Percentiles rank a stretch among this genome's conserved stretches.
Conservation (phyloP, 1,140 invertebrate genomes). For the Drosophila mojavensis region DNA sequence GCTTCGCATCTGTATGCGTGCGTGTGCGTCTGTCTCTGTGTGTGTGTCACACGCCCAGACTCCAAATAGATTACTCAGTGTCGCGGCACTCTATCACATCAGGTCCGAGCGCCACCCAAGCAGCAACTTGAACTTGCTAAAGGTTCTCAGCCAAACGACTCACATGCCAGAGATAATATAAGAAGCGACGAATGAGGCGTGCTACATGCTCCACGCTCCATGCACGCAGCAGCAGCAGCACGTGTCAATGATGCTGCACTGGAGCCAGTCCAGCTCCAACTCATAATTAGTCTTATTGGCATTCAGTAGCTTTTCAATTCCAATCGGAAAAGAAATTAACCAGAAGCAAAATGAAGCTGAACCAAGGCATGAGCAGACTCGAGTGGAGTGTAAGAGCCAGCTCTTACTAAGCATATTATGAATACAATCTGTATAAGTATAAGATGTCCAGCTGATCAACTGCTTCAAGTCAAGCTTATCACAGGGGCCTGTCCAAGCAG, state of each 20-base stretch:
- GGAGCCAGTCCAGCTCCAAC: neutral
- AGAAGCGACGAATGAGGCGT: neutral
- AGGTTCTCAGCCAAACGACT: constrained; percentile 18
- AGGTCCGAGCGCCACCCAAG: constrained; percentile 16
- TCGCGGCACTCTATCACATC: constrained; percentile 75
- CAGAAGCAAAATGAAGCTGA: too few relatives aligned
- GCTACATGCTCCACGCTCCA: neutral
- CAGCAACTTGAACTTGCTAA: constrained; percentile 27
- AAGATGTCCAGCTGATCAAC: too few relatives aligned
- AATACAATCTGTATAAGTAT: too few relatives aligned
- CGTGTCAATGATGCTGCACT: neutral
- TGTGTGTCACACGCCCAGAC: constrained; percentile 49
- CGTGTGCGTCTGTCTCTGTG: constrained; percentile 15
- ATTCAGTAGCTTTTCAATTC: too few relatives aligned
- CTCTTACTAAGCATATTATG: too few relatives aligned
- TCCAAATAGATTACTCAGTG: constrained; percentile 80
- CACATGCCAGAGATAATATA: constrained; percentile 9
- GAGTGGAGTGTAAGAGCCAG: too few relatives aligned
- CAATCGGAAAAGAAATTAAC: too few relatives aligned
- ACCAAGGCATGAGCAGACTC: too few relatives aligned
- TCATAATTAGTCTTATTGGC: neutral
- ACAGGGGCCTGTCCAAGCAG: too few relatives aligned
- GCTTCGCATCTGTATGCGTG: constrained; percentile 3
- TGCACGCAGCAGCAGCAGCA: neutral
- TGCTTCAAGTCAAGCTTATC: too few relatives aligned